Conservation (phyloP, 2,797 vertebrate genomes). For the Betta splendens region DNA sequence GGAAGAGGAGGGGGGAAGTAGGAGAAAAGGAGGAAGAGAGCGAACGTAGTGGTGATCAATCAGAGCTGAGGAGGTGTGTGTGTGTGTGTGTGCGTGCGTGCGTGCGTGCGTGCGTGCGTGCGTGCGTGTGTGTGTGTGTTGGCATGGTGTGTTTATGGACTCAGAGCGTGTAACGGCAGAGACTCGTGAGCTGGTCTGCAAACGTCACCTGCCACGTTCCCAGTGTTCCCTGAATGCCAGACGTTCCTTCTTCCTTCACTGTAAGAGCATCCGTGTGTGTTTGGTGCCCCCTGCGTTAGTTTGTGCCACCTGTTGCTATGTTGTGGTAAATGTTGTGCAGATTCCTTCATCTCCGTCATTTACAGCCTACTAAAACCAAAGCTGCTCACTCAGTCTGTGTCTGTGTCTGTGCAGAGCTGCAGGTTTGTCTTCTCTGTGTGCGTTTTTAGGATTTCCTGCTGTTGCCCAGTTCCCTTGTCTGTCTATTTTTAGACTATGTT, state of each 20-base stretch:
- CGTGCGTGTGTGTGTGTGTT: constrained; percentile 46
- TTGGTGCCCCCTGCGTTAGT: no score
- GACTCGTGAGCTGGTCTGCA: constrained; percentile 6
- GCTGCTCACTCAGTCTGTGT: no score
- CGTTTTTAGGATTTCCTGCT: constrained; percentile 31
- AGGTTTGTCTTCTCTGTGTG: not conserved
- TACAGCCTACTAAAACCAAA: no score
- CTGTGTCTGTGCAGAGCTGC: no score
- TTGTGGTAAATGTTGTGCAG: no score
- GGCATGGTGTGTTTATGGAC: constrained; percentile 39
- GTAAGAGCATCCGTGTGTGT: constrained; percentile 8
- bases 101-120: no score
- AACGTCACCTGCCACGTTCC: constrained; percentile 33
- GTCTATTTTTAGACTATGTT: constrained; percentile 29
- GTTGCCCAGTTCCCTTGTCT: constrained; percentile 3
- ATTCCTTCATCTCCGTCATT: no score
- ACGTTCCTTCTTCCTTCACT: constrained; percentile 20
- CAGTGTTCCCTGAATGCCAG: not conserved
- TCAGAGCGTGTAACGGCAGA: constrained; percentile 34
- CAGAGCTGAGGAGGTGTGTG: no score
- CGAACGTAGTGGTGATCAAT: constrained; percentile 50
- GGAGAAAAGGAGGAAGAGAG: constrained; percentile 66
- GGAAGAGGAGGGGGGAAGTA: constrained; percentile 53
- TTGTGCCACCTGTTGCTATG: no score
- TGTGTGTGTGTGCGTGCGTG: no score